Evolutionary conservation across 2,113 vertebrate species (phyloP), one percentile per base, ranked within the genome.

Genomic region (Hyla sarda): DNA sequence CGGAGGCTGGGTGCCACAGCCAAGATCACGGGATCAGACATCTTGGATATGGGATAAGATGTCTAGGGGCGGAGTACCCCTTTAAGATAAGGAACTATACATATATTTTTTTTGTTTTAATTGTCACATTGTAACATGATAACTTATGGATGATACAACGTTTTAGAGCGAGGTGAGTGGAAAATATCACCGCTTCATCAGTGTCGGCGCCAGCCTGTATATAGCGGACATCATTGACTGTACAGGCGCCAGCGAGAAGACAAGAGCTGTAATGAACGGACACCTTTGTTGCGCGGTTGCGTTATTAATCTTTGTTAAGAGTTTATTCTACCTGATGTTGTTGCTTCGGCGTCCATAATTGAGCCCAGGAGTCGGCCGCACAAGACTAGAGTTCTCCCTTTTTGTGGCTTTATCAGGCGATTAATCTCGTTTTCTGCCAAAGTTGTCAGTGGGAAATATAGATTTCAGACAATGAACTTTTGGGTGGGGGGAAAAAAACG

Each of bases 281-380:
- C 75, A 12, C 28, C 19, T 58, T n/a, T 32, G 50, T 34, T 79
- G 28, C 52, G 0, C 45, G 5, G 30, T n/a, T 79, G 12, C 30
- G 76, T 37, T 58, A 79, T 79, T 58, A 58, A 79, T 79, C 76
- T 79, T 79, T 13, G 50, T 79, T 79, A 54, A 52, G 19, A n/a
- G 52, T 79, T 30, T n/a, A 0, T 41, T 58, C 37, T 41, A 34
- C 76, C 52, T 79, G 76, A 58, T 37, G 76, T n/a, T 37, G 76
- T 8, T n/a, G 52, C 21, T 37, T 37, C 52, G 30, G 28, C 48
- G 16, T 34, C 75, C 2, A 48, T 79, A 79, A 79, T 56, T 56
- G 50, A 79, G 21, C 76, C 76, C 76, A 79, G 30, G 76, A 58
- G 76, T 56, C 76, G 8, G 17, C 28, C 28, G 7, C 5, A 34